phyloP scores from a whole-genome alignment of 2,888 invertebrate genomes.

The Aphodius sticticus region DNA sequence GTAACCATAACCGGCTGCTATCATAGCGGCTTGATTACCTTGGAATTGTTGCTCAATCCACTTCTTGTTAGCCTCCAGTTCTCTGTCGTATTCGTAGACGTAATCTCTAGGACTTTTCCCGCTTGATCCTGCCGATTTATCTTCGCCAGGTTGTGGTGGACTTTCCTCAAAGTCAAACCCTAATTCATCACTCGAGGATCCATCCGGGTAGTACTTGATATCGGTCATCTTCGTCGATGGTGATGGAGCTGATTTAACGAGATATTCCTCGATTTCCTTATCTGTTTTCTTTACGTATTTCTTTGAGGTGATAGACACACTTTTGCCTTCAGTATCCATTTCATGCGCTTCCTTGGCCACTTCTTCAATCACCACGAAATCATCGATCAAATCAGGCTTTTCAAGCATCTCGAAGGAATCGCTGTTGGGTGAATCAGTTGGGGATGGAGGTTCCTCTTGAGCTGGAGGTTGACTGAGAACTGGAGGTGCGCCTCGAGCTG shows the following conservation, averaged over 20 bases:
- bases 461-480: constrained; percentile 59
- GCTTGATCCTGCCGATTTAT: constrained; percentile 49
- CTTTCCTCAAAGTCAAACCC: constrained; percentile 76
- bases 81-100: constrained; percentile 62
- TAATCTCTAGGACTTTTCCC: constrained; percentile 57
- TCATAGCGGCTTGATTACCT: constrained; percentile 70
- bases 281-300: constrained; percentile 70
- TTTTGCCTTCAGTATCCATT: constrained; percentile 83
- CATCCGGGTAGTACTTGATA: constrained; percentile 61
- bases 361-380: constrained; percentile 88
- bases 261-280: constrained; percentile 75
- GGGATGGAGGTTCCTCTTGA: constrained; percentile 65
- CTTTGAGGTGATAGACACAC: constrained; percentile 69
- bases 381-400: constrained; percentile 86
- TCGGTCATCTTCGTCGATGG: constrained; percentile 63
- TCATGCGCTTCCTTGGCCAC: constrained; percentile 88
- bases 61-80: constrained; percentile 79
- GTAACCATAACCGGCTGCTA: constrained; percentile 69
- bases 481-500: constrained; percentile 68
- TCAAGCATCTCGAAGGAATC: constrained; percentile 90
- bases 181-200: constrained; percentile 68
- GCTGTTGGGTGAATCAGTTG: constrained; percentile 76
- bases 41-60: constrained; percentile 93
- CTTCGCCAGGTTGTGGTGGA: constrained; percentile 59
- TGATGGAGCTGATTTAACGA: constrained; percentile 74